phyloP scores from a whole-genome alignment of 2,888 invertebrate species.

The Pediacus dermestoides region DNA sequence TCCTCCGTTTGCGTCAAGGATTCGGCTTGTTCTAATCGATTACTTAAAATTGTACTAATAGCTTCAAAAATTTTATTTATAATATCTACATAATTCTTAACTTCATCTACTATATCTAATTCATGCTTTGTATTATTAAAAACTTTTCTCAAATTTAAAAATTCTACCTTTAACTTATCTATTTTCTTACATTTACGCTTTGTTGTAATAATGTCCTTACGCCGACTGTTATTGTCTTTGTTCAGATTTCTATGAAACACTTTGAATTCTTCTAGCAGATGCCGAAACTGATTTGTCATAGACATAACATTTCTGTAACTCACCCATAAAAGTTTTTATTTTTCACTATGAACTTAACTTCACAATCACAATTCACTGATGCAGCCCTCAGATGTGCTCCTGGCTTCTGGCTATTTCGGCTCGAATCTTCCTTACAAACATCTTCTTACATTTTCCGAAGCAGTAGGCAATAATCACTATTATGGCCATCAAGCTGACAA shows the following conservation, averaged over 20 bases:
- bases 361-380: neutral
- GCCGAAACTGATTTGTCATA: neutral
- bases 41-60: slow-evolving; percentile 4
- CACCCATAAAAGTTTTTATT: neutral
- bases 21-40: neutral
- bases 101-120: neutral
- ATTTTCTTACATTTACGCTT: slow-evolving; percentile 5
- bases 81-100: slow-evolving; percentile 4
- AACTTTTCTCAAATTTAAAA: neutral
- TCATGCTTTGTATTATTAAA: slow-evolving; percentile 5
- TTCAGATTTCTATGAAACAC: slow-evolving; percentile 10
- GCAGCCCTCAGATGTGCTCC: too few relatives aligned
- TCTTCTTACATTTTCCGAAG: too few relatives aligned
- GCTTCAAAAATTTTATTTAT: neutral
- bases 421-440: too few relatives aligned
- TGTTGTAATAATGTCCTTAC: neutral
- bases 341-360: neutral
- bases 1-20: neutral
- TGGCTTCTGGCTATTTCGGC: too few relatives aligned
- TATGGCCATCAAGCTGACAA: too few relatives aligned
- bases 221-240: slow-evolving; percentile 2
- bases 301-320: slow-evolving; percentile 1
- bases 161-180: neutral
- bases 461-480: too few relatives aligned
- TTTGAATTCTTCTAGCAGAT: slow-evolving; percentile 6